Evolutionary conservation across 1,140 invertebrate species (phyloP).

Genomic region (Babylonia areolata): DNA sequence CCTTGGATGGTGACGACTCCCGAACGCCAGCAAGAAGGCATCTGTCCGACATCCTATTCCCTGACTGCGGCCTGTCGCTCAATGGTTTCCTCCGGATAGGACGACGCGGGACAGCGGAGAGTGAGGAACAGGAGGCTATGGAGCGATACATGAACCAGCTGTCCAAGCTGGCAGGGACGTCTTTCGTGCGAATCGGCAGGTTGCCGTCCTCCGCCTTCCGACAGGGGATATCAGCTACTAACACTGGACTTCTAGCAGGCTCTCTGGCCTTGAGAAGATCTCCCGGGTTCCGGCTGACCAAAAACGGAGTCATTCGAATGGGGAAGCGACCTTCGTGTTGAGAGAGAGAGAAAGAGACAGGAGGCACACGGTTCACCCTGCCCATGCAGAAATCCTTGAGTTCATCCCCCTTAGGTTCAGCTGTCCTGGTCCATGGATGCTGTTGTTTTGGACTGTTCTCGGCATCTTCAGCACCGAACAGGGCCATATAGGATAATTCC

Average conservation of each 20-base stretch:
- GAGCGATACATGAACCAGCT: background rate
- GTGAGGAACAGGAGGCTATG: background rate
- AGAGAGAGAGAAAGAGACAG: background rate
- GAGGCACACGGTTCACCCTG: background rate
- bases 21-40: background rate
- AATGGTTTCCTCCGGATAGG: background rate
- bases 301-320: background rate
- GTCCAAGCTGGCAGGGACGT: background rate
- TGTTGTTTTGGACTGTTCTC: too few species aligned
- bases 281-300: background rate
- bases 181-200: background rate
- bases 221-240: background rate
- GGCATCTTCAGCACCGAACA: too few species aligned
- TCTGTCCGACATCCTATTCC: background rate
- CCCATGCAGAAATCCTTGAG: too few species aligned
- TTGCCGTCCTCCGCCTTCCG: background rate
- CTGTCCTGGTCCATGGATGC: too few species aligned
- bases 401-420: background rate
- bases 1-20: too few species aligned
- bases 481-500: too few species aligned
- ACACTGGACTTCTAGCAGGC: too few species aligned
- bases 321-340: background rate
- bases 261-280: background rate
- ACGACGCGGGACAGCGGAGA: background rate
- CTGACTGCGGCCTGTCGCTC: background rate